A percentile compares a stretch with the other conserved stretches of the same genome.
Conservation (phyloP, 1,140 invertebrate genomes). For the Trachymyrmex cornetzi region DNA sequence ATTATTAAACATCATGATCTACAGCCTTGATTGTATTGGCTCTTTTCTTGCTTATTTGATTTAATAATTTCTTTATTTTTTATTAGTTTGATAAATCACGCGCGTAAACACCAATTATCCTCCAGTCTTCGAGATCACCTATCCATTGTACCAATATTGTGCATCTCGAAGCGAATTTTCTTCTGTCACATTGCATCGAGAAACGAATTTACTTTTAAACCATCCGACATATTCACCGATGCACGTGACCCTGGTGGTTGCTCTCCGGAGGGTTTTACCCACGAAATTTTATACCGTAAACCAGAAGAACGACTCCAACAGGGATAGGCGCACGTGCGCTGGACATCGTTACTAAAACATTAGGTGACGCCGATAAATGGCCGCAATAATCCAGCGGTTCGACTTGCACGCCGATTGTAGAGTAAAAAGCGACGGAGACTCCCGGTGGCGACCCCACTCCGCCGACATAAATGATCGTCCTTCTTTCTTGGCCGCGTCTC, state of each 20-base stretch:
- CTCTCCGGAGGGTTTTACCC: constrained; percentile 41
- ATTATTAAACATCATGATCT: too few species aligned
- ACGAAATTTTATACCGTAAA: constrained; percentile 47
- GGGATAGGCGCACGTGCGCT: constrained; percentile 62
- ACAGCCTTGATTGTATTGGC: too few species aligned
- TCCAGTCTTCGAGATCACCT: background rate
- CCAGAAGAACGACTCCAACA: constrained; percentile 26
- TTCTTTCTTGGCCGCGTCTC: constrained; percentile 81
- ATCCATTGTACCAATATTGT: constrained; percentile 33
- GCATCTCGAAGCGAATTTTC: constrained; percentile 8
- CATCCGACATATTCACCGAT: constrained; percentile 51
- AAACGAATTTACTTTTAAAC: constrained; percentile 40
- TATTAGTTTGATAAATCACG: background rate
- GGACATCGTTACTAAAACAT: constrained; percentile 82
- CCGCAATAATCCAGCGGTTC: constrained; percentile 77
- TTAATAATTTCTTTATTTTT: background rate
- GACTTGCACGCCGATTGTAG: constrained; percentile 78
- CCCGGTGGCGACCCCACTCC: constrained; percentile 19
- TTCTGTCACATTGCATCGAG: constrained; percentile 28
- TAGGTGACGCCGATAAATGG: constrained; percentile 78
- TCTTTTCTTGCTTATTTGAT: too few species aligned
- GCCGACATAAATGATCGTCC: constrained; percentile 82
- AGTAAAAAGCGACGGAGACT: constrained; percentile 75
- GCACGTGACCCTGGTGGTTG: constrained; percentile 59
- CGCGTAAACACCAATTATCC: background rate